These are phyloP conservation scores for Ceramica pisi DNA, from an alignment of 2,888 invertebrate species.

Conservation along the genomic window DNA sequence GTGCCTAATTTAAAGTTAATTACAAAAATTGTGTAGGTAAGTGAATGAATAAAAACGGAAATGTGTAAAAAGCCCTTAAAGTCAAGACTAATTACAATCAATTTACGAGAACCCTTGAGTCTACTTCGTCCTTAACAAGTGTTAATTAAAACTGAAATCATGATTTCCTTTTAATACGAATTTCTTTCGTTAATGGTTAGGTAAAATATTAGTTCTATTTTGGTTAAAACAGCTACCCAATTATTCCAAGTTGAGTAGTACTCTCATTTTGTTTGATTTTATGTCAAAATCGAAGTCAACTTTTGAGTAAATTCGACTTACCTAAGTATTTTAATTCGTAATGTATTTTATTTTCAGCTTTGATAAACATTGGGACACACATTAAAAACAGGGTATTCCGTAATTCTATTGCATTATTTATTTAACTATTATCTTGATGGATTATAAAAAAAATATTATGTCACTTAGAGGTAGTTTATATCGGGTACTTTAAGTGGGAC, in stretches of 20 bases:
- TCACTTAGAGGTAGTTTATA: no score
- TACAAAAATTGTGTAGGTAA: constrained; percentile 3
- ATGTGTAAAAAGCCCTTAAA: constrained; percentile 37
- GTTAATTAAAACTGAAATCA: constrained; percentile 61
- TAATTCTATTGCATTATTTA: no score
- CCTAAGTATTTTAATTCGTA: no score
- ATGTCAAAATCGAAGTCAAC: not conserved
- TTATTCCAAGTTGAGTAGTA: not conserved
- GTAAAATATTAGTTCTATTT: not conserved
- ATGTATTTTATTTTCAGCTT: no score
- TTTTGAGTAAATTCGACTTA: no score
- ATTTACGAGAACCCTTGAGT: constrained; percentile 43
- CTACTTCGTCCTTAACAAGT: constrained; percentile 44
- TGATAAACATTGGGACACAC: no score
- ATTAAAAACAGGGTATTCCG: no score
- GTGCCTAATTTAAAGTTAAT: constrained; percentile 31
- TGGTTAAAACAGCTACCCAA: not conserved
- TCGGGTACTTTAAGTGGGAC: no score
- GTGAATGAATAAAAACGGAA: constrained; percentile 27
- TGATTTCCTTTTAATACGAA: constrained; percentile 30
- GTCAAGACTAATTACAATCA: constrained; percentile 55
- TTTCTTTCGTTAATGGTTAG: constrained; percentile 16
- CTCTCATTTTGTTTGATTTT: not conserved
- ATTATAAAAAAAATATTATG: no score
- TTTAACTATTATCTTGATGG: no score